A percentile compares a stretch with the other conserved stretches of the same genome.
Conservation (phyloP, 2,113 vertebrate species). For the Thunnus maccoyii region DNA sequence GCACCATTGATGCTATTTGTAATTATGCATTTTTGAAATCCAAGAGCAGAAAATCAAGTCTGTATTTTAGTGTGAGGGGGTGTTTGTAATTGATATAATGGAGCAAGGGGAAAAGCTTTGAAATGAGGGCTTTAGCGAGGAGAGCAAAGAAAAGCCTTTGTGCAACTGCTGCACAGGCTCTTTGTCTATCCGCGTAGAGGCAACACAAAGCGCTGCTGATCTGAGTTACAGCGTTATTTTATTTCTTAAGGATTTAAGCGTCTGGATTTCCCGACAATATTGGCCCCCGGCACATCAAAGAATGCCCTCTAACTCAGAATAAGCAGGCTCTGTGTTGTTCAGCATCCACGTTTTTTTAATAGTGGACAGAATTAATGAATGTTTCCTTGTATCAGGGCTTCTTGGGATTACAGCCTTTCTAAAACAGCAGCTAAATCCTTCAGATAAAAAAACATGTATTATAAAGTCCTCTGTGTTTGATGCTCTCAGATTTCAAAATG, state of each 20-base stretch:
- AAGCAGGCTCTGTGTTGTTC: slow-evolving; percentile 47
- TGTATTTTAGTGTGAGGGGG: slow-evolving; percentile 62
- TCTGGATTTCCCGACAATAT: slow-evolving; percentile 47
- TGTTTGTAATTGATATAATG: slow-evolving; percentile 78
- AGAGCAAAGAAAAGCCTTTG: slow-evolving; percentile 66
- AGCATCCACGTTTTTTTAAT: slow-evolving; percentile 34
- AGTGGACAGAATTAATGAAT: slow-evolving; percentile 41
- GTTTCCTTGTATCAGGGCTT: slow-evolving; percentile 35
- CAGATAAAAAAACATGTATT: slow-evolving; percentile 25
- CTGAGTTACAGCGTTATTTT: slow-evolving; percentile 46
- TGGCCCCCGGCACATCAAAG: slow-evolving; percentile 63
- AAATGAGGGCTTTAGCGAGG: slow-evolving; percentile 54
- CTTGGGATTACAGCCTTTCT: slow-evolving; percentile 19
- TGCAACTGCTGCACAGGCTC: slow-evolving; percentile 37
- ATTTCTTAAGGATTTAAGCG: slow-evolving; percentile 61
- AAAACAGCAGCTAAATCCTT: slow-evolving; percentile 35
- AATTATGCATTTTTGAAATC: slow-evolving; percentile 69
- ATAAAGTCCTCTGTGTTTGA: background rate
- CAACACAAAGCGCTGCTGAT: slow-evolving; percentile 41
- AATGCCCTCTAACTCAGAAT: slow-evolving; percentile 33
- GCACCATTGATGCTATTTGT: slow-evolving; percentile 53
- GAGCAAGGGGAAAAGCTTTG: slow-evolving; percentile 54
- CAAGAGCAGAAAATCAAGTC: slow-evolving; percentile 56
- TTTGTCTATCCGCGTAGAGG: slow-evolving; percentile 56
- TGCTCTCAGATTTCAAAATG: slow-evolving; percentile 7